phyloP scores from a whole-genome alignment of 2,888 invertebrate genomes.

The Amorpha juglandis region DNA sequence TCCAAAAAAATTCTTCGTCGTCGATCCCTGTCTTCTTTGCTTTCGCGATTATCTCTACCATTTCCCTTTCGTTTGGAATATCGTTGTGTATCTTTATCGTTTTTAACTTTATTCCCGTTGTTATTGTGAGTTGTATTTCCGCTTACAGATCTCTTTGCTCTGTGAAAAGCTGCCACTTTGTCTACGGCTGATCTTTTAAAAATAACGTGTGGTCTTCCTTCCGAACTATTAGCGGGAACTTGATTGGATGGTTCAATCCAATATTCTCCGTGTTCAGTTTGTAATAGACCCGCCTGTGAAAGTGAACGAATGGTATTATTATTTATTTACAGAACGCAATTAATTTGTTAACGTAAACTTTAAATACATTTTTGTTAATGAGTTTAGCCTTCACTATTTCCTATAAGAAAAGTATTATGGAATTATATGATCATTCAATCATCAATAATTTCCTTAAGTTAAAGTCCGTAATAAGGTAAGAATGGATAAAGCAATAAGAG shows the following conservation, averaged over 20 bases:
- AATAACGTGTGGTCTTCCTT: conserved; percentile 86
- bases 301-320: conserved; percentile 32
- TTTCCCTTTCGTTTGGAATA: conserved; percentile 64
- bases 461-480: no score
- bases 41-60: conserved; percentile 79
- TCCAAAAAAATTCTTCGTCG: conserved; percentile 68
- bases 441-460: no score
- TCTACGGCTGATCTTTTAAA: conserved; percentile 88
- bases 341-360: background rate
- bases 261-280: conserved; percentile 87
- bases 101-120: conserved; percentile 74
- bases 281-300: conserved; percentile 87
- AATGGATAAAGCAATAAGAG: conserved; percentile 4
- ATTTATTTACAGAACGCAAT: background rate
- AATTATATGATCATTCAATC: background rate
- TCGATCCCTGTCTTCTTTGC: conserved; percentile 85
- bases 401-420: no score
- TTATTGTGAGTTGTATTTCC: conserved; percentile 49
- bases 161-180: conserved; percentile 70
- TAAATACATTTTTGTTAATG: no score
- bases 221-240: conserved; percentile 60
- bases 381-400: no score
- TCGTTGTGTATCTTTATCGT: conserved; percentile 75
- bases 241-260: conserved; percentile 89
- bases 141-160: conserved; percentile 64